These are phyloP conservation scores for Pheosia gnoma DNA, from an alignment of 2,888 invertebrate species.

Conservation along the genomic window DNA sequence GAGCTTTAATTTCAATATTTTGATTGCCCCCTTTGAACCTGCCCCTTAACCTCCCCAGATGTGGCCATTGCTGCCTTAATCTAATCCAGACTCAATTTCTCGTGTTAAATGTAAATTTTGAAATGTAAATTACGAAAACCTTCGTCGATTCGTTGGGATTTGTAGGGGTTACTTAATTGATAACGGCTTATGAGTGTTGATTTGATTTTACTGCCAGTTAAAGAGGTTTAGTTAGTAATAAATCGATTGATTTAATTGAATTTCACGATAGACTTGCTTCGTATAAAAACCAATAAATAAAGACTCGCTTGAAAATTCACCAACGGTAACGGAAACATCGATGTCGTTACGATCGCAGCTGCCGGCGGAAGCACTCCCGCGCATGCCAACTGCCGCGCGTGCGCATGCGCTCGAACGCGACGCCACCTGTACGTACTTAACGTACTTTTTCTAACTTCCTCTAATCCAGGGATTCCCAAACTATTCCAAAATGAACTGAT, in stretches of 20 bases:
- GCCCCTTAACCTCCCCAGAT: neutral
- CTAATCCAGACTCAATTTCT: slow-evolving; percentile 1
- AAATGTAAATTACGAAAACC: neutral
- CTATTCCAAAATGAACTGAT: no score
- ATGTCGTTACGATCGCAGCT: slow-evolving; percentile 28
- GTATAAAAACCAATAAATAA: neutral
- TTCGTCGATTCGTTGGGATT: neutral
- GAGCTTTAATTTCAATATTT: neutral
- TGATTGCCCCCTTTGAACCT: slow-evolving; percentile 10
- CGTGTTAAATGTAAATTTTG: neutral
- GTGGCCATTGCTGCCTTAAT: neutral
- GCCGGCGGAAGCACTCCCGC: slow-evolving; percentile 34
- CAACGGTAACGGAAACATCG: slow-evolving; percentile 2
- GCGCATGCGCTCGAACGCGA: slow-evolving; percentile 34
- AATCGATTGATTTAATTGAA: no score
- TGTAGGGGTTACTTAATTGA: no score
- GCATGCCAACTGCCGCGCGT: slow-evolving; percentile 50
- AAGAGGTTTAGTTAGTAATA: no score
- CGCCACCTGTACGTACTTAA: slow-evolving; percentile 8
- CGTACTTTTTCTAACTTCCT: no score
- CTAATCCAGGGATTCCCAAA: no score
- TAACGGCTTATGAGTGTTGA: no score
- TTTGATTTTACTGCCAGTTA: no score
- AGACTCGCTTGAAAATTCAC: neutral
- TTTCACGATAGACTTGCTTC: neutral